A percentile compares a stretch with the other conserved stretches of the same genome.
Conservation (phyloP, 2,888 invertebrate genomes). For the Punctoribates punctum region DNA sequence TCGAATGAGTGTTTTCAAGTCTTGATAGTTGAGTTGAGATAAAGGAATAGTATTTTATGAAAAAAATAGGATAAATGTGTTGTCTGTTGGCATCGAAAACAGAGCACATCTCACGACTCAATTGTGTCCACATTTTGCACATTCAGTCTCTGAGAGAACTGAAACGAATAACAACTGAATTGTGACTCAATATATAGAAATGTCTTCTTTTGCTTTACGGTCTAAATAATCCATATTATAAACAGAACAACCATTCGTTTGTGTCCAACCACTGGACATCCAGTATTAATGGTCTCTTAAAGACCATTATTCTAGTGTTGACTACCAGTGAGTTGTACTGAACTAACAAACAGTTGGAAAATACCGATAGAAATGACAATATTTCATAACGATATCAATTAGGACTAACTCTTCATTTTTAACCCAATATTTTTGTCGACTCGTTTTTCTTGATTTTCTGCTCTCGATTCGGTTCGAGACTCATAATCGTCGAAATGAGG, state of each 20-base stretch:
- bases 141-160: background rate
- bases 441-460: background rate
- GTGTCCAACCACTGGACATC: constrained; percentile 8
- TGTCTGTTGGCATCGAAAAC: background rate
- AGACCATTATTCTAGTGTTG: background rate
- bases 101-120: background rate
- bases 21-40: too few species aligned
- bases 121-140: constrained; percentile 13
- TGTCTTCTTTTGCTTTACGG: constrained; percentile 16
- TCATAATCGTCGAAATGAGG: too few species aligned
- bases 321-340: background rate
- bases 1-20: too few species aligned
- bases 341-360: background rate
- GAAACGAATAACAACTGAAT: constrained; percentile 24
- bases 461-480: background rate
- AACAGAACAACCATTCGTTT: constrained; percentile 16
- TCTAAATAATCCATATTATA: constrained; percentile 34
- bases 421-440: background rate
- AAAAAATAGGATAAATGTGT: background rate
- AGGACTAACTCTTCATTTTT: background rate
- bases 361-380: constrained; percentile 1
- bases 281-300: background rate
- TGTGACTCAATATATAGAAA: background rate
- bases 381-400: constrained; percentile 1
- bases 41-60: background rate